A percentile compares a stretch with the other conserved stretches of the same genome.
These are phyloP conservation scores for Mantis religiosa DNA, from an alignment of 2,888 invertebrate species.

Conservation along the genomic window DNA sequence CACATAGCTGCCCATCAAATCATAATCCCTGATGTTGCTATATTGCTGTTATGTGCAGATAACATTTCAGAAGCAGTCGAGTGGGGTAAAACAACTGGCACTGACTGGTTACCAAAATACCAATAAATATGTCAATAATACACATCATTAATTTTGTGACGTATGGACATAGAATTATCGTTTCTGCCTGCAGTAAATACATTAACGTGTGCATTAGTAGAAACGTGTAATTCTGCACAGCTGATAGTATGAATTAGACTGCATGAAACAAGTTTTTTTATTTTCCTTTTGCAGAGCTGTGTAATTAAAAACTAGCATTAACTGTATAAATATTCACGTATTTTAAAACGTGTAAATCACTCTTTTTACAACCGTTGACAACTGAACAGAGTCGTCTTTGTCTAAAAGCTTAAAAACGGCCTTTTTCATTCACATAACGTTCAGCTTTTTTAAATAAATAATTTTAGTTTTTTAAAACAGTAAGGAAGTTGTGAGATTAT, in stretches of 20 bases:
- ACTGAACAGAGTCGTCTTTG: no score
- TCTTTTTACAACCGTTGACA: no score
- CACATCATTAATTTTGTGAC: slow-evolving; percentile 10
- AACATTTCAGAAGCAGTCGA: neutral
- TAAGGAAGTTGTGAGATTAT: no score
- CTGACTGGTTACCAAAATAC: neutral
- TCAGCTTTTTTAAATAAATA: no score
- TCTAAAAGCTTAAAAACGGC: no score
- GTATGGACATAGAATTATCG: neutral
- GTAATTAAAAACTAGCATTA: neutral
- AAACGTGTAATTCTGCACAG: neutral
- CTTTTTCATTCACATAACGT: no score
- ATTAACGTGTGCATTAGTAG: neutral
- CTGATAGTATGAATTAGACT: neutral
- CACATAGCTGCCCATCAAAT: no score
- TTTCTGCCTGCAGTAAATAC: neutral
- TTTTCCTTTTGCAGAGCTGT: neutral
- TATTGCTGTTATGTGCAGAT: neutral
- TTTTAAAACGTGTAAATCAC: no score
- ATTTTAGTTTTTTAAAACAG: no score
- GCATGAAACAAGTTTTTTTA: neutral
- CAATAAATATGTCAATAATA: slow-evolving; percentile 17
- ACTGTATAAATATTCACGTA: no score
- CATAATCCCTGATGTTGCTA: neutral
- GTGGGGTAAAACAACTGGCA: neutral